Base-by-base conservation (phyloP, 2,797 vertebrate species). In the Brotula barbata region DNA sequence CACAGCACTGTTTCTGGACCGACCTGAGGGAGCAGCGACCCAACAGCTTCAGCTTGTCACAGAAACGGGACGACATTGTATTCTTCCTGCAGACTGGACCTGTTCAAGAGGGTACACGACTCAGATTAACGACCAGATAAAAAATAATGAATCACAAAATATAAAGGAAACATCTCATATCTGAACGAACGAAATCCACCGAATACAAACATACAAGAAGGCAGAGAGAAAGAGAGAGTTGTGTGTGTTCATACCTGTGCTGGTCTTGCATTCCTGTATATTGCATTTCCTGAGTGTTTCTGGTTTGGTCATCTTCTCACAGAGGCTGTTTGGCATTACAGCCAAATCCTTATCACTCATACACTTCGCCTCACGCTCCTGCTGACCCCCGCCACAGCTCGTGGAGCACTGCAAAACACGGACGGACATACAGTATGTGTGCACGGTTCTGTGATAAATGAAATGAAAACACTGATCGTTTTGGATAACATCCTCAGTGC, bases 1-100 rank as follows among this genome's bases (percentile, higher is more conserved):
- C 66, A 62, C 92, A 93, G 68, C 92, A 93, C 80, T 90, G 92
- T 75, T 57, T 92, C 53, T 83, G 89, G 70, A 93, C 81, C 16
- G 91, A 92, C 67, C 75, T 82, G 69, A 93, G 84, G 23, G 80
- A 66, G 56, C 92, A 93, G 58, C 89, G 91, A 14, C 90, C 89
- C 77, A 93, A 37, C 28, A 90, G 77, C 80, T 90, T 91, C 71
- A 93, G 86, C 56, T 90, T 93, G 70, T 90, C 87, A 72, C 92
- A 93, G 80, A 93, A 93, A 44, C 74, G 87, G 13, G 85, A 75
- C 7, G 91, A 90, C 85, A 92, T 91, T 58, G 82, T 89, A 88
- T 92, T 89, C 69, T 86, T 92, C 69, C 54, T 90, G 80, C 92
- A 93, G 57, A 73, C 66, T 14, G 70, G 62, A 57, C 57, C 87